Evolutionary conservation across 2,797 vertebrate species (phyloP).

Genomic region (Cossypha heuglini): DNA sequence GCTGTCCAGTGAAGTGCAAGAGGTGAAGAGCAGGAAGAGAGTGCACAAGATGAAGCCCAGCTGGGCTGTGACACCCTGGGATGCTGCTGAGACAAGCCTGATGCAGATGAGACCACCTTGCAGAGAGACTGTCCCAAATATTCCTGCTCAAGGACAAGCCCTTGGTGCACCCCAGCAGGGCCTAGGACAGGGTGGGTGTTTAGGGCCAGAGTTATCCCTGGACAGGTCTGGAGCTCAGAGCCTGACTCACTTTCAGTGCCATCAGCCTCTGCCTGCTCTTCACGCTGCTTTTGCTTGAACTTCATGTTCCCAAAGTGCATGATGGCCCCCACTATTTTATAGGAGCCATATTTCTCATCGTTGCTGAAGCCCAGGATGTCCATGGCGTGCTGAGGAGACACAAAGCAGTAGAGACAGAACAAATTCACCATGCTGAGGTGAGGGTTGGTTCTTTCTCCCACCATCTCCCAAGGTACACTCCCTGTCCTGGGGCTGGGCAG

Average conservation of each 20-base stretch:
- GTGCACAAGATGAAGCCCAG: background rate
- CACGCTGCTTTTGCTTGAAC: slow-evolving; percentile 92
- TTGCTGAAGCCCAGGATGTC: slow-evolving; percentile 89
- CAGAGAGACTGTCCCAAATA: background rate
- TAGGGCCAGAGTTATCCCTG: background rate
- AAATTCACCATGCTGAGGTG: background rate
- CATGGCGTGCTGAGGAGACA: slow-evolving; percentile 85
- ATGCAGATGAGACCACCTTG: background rate
- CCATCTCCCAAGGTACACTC: fast-evolving
- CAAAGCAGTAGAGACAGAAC: background rate
- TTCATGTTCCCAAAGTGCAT: slow-evolving; percentile 98
- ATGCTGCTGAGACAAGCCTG: background rate
- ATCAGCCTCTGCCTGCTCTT: slow-evolving; percentile 90
- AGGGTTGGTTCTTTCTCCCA: background rate
- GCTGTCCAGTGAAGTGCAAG: background rate
- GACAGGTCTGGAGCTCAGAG: background rate
- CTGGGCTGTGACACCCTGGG: background rate
- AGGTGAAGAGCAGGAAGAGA: background rate
- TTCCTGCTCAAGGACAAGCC: background rate
- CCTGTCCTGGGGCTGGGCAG: background rate
- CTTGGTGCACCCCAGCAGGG: background rate
- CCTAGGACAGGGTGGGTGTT: background rate
- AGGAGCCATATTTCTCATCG: slow-evolving; percentile 90
- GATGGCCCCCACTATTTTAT: slow-evolving; percentile 92
- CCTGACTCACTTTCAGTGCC: slow-evolving; percentile 89